phyloP scores from a whole-genome alignment of 1,140 invertebrate species.

The Eciton burchellii region DNA sequence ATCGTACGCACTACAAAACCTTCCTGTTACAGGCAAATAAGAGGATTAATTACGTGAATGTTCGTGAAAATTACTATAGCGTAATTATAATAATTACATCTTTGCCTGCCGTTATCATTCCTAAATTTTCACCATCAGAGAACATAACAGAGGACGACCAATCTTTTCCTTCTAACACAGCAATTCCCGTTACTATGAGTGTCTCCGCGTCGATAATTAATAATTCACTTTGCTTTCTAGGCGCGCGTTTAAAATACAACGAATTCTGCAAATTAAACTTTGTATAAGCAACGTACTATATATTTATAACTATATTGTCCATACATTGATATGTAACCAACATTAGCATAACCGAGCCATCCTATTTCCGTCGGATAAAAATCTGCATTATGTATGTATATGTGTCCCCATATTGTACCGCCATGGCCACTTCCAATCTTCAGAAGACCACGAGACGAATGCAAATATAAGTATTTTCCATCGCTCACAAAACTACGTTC shows the following conservation, averaged over 20 bases:
- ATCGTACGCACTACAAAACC: constrained; percentile 93
- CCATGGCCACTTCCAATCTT: constrained; percentile 98
- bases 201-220: constrained; percentile 88
- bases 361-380: constrained; percentile 92
- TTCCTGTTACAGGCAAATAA: constrained; percentile 87
- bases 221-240: constrained; percentile 88
- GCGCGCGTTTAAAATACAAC: constrained; percentile 86
- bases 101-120: constrained; percentile 91
- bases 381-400: constrained; percentile 93
- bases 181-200: constrained; percentile 86
- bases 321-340: constrained; percentile 83
- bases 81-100: constrained; percentile 87
- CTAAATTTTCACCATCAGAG: constrained; percentile 93
- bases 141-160: constrained; percentile 91
- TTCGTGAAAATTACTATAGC: constrained; percentile 34
- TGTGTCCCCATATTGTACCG: constrained; percentile 94
- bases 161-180: constrained; percentile 88
- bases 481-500: constrained; percentile 90
- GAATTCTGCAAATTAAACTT: constrained; percentile 83
- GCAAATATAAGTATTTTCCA: constrained; percentile 94
- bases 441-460: constrained; percentile 90
- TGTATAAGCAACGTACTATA: not conserved
- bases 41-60: constrained; percentile 19
- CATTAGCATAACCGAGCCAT: constrained; percentile 94
- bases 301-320: not conserved